Conservation (phyloP, 64 coral and sea anemone species). For the Pocillopora verrucosa region DNA sequence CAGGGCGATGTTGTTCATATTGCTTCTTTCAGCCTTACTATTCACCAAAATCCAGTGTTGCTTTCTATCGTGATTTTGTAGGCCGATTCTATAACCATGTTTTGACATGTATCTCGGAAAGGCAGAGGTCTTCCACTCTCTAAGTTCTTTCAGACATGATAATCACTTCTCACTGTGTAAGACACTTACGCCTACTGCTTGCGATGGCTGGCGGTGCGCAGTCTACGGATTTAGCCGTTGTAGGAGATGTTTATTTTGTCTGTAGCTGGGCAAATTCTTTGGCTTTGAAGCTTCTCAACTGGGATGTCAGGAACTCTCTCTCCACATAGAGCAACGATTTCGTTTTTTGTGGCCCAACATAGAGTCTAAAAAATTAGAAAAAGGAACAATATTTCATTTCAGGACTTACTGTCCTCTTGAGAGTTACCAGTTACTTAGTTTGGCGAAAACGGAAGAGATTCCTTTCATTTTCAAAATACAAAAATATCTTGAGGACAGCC, state of each 20-base stretch:
- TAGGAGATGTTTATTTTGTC: not conserved
- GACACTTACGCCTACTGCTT: slow-evolving; percentile 86
- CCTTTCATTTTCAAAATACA: too few relatives aligned
- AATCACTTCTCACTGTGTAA: slow-evolving; percentile 91
- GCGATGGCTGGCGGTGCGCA: slow-evolving; percentile 89
- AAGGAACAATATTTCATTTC: not conserved
- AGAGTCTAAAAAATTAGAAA: not conserved
- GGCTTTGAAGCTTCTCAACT: not conserved
- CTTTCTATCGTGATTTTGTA: slow-evolving; percentile 91
- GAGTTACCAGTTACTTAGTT: not conserved
- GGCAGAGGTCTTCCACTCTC: slow-evolving; percentile 72
- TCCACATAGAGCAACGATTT: not conserved
- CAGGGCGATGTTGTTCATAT: not conserved
- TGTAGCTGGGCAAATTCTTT: not conserved
- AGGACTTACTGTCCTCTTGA: not conserved
- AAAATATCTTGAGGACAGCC: too few relatives aligned
- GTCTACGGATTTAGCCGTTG: slow-evolving; percentile 56
- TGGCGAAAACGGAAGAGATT: too few relatives aligned
- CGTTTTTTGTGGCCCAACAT: not conserved
- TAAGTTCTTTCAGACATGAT: slow-evolving; percentile 83
- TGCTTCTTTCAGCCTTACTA: slow-evolving; percentile 11
- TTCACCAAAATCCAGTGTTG: slow-evolving; percentile 59
- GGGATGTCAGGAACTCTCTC: not conserved
- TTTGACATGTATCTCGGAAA: slow-evolving; percentile 93
- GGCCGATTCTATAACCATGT: slow-evolving; percentile 97